A percentile compares a stretch with the other conserved stretches of the same genome.
phyloP scores from a whole-genome alignment of 2,888 invertebrate genomes.

The Physocephala rufipes region DNA sequence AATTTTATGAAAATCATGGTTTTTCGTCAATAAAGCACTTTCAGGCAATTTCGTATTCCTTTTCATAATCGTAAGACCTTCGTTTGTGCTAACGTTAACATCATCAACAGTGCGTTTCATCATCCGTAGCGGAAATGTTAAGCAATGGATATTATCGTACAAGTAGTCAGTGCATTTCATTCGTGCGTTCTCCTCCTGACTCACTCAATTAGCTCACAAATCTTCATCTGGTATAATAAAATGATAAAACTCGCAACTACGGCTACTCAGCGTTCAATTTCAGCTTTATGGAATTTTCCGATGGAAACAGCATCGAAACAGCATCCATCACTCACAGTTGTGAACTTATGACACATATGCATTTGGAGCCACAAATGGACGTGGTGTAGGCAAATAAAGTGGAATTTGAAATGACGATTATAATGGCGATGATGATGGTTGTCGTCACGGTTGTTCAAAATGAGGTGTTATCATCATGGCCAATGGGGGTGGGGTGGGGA shows the following conservation, averaged over 20 bases:
- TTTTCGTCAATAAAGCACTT: not conserved
- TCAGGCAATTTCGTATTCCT: not conserved
- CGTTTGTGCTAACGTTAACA: not conserved
- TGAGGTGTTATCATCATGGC: too few species aligned
- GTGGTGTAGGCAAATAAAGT: too few species aligned
- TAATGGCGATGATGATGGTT: too few species aligned
- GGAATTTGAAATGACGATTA: too few species aligned
- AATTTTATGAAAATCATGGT: not conserved
- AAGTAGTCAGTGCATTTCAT: too few species aligned
- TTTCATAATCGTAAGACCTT: not conserved
- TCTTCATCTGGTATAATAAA: not conserved
- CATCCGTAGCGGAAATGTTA: not conserved
- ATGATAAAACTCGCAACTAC: not conserved
- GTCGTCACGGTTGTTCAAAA: too few species aligned
- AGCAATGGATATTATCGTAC: too few species aligned
- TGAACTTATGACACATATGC: too few species aligned
- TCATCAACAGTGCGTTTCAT: not conserved
- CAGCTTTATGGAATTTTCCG: not conserved
- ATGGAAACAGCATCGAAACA: not conserved
- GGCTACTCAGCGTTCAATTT: not conserved
- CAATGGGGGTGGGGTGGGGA: too few species aligned
- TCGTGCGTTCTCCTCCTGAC: too few species aligned
- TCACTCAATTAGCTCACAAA: conserved; percentile 7
- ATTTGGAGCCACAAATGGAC: too few species aligned
- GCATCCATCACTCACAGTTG: too few species aligned